Percentiles rank a stretch among this genome's conserved stretches.
Evolutionary conservation across 2,888 invertebrate genomes (phyloP).

Genomic region (Syritta pipiens): DNA sequence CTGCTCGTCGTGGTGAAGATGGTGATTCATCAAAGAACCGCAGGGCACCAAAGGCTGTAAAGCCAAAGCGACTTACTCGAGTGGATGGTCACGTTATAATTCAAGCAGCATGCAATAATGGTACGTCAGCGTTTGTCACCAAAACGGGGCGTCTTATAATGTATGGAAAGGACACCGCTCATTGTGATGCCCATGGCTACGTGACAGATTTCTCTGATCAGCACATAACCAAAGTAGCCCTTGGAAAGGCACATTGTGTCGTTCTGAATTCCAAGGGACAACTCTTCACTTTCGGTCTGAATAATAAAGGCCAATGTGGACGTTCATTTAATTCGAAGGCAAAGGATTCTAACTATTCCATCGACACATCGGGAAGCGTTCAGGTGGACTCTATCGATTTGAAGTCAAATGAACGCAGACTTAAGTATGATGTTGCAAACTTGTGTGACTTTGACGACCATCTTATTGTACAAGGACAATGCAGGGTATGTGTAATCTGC

Average conservation of each 20-base stretch:
- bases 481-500: conserved; percentile 88
- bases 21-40: conserved; percentile 91
- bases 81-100: conserved; percentile 91
- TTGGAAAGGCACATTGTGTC: conserved; percentile 98
- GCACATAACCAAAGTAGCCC: conserved; percentile 86
- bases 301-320: conserved; percentile 99
- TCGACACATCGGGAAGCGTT: conserved; percentile 64
- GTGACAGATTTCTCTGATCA: conserved; percentile 88
- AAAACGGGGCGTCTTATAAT: conserved; percentile 93
- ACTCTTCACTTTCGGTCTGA: conserved; percentile 97
- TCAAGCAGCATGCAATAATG: conserved; percentile 95
- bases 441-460: conserved; percentile 81
- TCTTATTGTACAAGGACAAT: conserved; percentile 79
- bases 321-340: conserved; percentile 84
- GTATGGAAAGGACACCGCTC: conserved; percentile 96
- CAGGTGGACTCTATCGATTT: conserved; percentile 31
- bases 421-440: conserved; percentile 77
- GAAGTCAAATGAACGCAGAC: conserved; percentile 33
- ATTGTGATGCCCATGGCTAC: conserved; percentile 88
- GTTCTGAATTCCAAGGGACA: conserved; percentile 92
- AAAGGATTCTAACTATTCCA: conserved; percentile 80
- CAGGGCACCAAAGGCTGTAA: conserved; percentile 92
- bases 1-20: conserved; percentile 95
- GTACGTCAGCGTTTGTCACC: conserved; percentile 95
- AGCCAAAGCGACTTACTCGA: conserved; percentile 95